Evolutionary conservation across 2,113 vertebrate genomes (phyloP).

Genomic region (Lepidothrix coronata): DNA sequence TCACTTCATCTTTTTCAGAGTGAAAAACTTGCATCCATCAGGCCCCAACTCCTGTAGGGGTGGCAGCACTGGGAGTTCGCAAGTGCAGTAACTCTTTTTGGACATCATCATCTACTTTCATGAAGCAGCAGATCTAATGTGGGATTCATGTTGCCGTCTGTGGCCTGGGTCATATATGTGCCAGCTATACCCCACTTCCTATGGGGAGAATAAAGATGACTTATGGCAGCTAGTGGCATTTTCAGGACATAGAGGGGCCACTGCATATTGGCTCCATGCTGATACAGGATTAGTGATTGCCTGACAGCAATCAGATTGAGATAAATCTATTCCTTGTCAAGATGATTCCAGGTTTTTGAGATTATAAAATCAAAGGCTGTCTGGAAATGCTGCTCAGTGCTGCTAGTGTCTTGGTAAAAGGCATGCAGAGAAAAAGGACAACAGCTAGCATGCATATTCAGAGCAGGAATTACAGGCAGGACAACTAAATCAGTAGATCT

Average conservation of each 20-base stretch:
- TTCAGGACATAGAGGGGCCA: not conserved
- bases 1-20: not conserved
- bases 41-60: not conserved
- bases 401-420: not conserved
- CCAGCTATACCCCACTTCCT: fast-evolving
- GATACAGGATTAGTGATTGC: not conserved
- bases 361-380: not conserved
- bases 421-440: not conserved
- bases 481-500: not conserved
- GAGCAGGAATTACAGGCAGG: not conserved
- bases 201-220: fast-evolving
- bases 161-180: not conserved
- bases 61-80: not conserved
- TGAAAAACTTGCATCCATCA: not conserved
- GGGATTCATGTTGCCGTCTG: not conserved
- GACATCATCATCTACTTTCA: not conserved
- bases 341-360: not conserved
- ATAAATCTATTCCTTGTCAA: constrained; percentile 3
- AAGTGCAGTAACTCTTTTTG: not conserved
- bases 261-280: not conserved
- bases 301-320: not conserved
- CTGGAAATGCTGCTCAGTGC: not conserved
- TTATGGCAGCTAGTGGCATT: not conserved
- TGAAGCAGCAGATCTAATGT: fast-evolving
- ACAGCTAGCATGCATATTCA: not conserved